Evolutionary conservation across 2,888 invertebrate genomes (phyloP).

Genomic region (Mythimna pallens): DNA sequence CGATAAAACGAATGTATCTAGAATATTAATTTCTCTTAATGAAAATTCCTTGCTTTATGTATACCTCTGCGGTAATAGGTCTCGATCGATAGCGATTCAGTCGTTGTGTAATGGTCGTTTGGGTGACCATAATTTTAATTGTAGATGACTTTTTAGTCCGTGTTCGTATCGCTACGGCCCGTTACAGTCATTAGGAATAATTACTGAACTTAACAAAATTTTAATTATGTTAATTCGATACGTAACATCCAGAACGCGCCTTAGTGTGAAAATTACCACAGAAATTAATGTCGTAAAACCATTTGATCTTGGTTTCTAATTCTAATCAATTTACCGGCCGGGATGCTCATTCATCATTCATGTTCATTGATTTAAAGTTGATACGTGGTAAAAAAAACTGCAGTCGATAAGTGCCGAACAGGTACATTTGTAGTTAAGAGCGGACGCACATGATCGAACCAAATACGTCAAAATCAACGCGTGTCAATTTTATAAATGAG

Average conservation of each 20-base stretch:
- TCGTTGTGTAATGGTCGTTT: slow-evolving; percentile 45
- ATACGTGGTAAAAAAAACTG: slow-evolving; percentile 40
- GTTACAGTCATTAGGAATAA: slow-evolving; percentile 55
- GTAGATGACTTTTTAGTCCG: slow-evolving; percentile 51
- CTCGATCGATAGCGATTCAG: slow-evolving; percentile 38
- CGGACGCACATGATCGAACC: slow-evolving; percentile 61
- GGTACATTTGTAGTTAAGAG: slow-evolving; percentile 53
- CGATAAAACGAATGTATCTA: slow-evolving; percentile 61
- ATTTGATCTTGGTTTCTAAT: slow-evolving; percentile 28
- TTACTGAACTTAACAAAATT: slow-evolving; percentile 49
- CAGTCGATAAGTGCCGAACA: slow-evolving; percentile 30
- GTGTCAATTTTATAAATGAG: slow-evolving; percentile 86
- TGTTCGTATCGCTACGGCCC: slow-evolving; percentile 34
- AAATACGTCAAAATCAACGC: slow-evolving; percentile 79
- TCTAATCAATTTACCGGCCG: slow-evolving; percentile 42
- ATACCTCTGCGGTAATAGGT: slow-evolving; percentile 19
- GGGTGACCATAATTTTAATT: slow-evolving; percentile 59
- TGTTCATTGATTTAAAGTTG: slow-evolving; percentile 40
- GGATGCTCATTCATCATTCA: slow-evolving; percentile 35
- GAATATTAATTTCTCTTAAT: slow-evolving; percentile 66
- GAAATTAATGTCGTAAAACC: slow-evolving; percentile 36
- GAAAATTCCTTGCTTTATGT: slow-evolving; percentile 55
- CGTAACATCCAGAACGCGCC: slow-evolving; percentile 17
- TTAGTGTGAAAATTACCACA: slow-evolving; percentile 44
- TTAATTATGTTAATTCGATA: slow-evolving; percentile 49